Base-by-base conservation (phyloP, 2,888 invertebrate species). In the Gymnosoma rotundatum region DNA sequence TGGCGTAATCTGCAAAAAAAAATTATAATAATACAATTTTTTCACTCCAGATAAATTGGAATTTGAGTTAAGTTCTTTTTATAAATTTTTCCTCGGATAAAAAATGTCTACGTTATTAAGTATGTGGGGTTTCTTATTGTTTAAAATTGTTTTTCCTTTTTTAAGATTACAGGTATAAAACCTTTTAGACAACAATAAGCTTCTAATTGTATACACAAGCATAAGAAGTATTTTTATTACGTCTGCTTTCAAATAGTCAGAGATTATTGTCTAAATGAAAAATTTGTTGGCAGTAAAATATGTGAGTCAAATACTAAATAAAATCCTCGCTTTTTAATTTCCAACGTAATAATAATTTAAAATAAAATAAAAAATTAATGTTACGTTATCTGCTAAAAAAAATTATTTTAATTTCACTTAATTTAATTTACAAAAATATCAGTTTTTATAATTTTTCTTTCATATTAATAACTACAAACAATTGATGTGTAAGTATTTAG, bases 41-140 rank as follows among this genome's bases (percentile, higher is more conserved):
- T 78, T 78, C 38, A 38, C 25, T 21, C 52, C 54, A 20, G 10
- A 54, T n/a, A 50, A 66, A 79, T 50, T 64, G 32, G 50, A 73
- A 50, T 60, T 61, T 63, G 12, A 25, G 21, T 20, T 16, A 9
- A 45, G 0, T 25, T 42, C n/a, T 42, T 66, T 56, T 16, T 16
- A 16, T 20, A 2, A 7, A 6, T 25, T 64, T 36, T 56, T 38
- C 63, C 70, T 36, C 45, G 36, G 70, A 70, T 45, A 36, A 63
- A 48, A 63, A 45, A 12, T 70, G 78, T 78, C 78, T 78, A 64
- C 64, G n/a, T 21, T 70, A 21, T 54, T 58, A 72, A 48, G 38
- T 42, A 10, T 42, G n/a, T n/a, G 5, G 21, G 16, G 10, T 38
- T 67, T 18, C n/a, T 14, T 9, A 42, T 54, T 42, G 12, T 42